These are phyloP conservation scores for Rachycentron canadum DNA, from an alignment of 2,797 vertebrate genomes.

Conservation along the genomic window DNA sequence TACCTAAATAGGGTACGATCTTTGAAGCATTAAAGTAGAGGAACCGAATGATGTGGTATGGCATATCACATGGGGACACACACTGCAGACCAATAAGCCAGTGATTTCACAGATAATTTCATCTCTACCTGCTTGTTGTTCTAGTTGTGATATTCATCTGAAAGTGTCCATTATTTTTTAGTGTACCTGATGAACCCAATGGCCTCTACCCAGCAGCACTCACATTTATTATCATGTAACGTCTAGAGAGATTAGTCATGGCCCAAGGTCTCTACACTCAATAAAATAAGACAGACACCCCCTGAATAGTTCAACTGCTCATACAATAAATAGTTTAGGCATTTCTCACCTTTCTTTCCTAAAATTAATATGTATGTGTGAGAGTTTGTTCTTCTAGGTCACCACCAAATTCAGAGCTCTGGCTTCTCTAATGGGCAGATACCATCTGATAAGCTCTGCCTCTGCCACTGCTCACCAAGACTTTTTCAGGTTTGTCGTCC, in stretches of 20 bases:
- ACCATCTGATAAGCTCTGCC: constrained; percentile 62
- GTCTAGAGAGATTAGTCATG: constrained; percentile 58
- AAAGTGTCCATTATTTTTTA: constrained; percentile 66
- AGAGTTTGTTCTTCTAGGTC: constrained; percentile 18
- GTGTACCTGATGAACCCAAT: constrained; percentile 72
- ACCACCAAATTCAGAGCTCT: constrained; percentile 30
- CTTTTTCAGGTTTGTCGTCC: constrained; percentile 43
- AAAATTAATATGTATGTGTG: constrained; percentile 33
- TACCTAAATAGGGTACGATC: constrained; percentile 50
- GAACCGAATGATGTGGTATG: constrained; percentile 57
- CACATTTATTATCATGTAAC: constrained; percentile 63
- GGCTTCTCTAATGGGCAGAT: constrained; percentile 52
- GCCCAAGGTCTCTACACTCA: constrained; percentile 40
- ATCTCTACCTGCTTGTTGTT: constrained; percentile 50
- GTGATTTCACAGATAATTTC: constrained; percentile 66
- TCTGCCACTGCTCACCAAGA: constrained; percentile 38
- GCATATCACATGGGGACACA: constrained; percentile 44
- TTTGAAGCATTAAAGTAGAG: constrained; percentile 53
- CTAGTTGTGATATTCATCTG: constrained; percentile 50
- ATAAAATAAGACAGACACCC: constrained; percentile 47
- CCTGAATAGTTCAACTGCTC: constrained; percentile 48
- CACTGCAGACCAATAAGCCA: constrained; percentile 37
- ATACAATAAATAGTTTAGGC: constrained; percentile 45
- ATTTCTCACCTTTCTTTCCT: constrained; percentile 19
- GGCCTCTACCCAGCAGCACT: constrained; percentile 50